Percentiles rank a stretch among this genome's conserved stretches.
phyloP scores from a whole-genome alignment of 2,888 invertebrate genomes.

The Cyrtodaria siliqua region DNA sequence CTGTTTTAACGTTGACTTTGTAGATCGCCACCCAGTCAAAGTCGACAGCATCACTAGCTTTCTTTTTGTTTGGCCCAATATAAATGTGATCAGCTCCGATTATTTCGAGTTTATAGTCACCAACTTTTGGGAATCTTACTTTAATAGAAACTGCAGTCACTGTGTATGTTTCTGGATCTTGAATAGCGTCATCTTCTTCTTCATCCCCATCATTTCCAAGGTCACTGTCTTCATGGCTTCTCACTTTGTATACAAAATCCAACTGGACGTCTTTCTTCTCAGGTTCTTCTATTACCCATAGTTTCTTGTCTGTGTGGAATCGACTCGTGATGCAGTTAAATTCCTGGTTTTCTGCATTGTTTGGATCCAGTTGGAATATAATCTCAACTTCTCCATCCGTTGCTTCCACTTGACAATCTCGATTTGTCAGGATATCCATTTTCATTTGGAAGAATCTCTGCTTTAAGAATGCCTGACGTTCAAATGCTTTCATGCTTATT shows the following conservation, averaged over 20 bases:
- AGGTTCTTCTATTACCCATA: constrained; percentile 12
- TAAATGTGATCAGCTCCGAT: constrained; percentile 73
- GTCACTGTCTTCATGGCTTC: too few relatives aligned
- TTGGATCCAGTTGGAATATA: constrained; percentile 65
- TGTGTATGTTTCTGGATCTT: not conserved
- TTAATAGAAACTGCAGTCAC: constrained; percentile 52
- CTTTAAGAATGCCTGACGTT: constrained; percentile 73
- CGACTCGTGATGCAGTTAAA: constrained; percentile 69
- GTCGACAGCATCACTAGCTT: constrained; percentile 46
- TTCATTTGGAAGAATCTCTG: constrained; percentile 77
- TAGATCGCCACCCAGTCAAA: constrained; percentile 75
- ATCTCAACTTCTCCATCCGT: constrained; percentile 72
- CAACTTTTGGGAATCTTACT: constrained; percentile 69
- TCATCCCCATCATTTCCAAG: constrained; percentile 30
- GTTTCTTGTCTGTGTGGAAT: not conserved
- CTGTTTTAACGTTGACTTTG: constrained; percentile 62
- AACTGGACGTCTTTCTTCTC: constrained; percentile 40
- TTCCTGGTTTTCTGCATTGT: constrained; percentile 53
- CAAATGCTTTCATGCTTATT: constrained; percentile 67
- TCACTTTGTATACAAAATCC: constrained; percentile 67
- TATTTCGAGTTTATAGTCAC: constrained; percentile 77
- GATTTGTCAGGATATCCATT: constrained; percentile 66
- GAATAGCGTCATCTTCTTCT: not conserved
- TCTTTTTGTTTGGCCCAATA: too few relatives aligned
- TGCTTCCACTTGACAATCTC: constrained; percentile 63